Evolutionary conservation across 23 tunicate species (phyloP), one percentile per base, ranked within the genome.

Genomic region (Halocynthia roretzi): DNA sequence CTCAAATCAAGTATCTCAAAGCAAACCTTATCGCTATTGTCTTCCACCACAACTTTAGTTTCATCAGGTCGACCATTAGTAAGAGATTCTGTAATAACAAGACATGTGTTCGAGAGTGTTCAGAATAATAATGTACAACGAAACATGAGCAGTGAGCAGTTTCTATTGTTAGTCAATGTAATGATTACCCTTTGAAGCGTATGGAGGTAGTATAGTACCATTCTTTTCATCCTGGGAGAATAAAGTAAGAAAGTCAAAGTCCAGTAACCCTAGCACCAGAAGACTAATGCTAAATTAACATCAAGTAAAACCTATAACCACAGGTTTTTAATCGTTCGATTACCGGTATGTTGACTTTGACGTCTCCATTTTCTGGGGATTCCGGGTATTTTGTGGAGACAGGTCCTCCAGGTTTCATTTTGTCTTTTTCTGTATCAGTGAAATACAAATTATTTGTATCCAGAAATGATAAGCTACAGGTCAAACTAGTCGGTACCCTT

Each of bases 361-460:
- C 78, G 31, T 74, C 78, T 74, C 78, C 78, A 12, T 74, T 74
- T n/a, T 74, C 78, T 10, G 78, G 78, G 0, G 78, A 64, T 74
- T 74, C 78, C 12, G 60, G 60, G 31, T 74, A 74, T 74, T 74
- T 54, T 5, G 78, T 74, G 8, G 78, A 62, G 56, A 74, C 78
- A 8, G 20, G 31, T 8, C 21, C 62, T 50, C 56, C 62, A 18
- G 78, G 56, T 8, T 52, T 54, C 63, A 74, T 20, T 14, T 8
- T 8, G 8, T 50, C 50, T 18, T 74, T 74, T 54, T 74, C 56
- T 52, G 55, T 44, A 52, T 74, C 23, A 9, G 55, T 74, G 44
- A 31, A 31, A 4, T 0, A 31, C 44, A 31, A 31, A 31, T 31
- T 1, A 31, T 31, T 31, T 31, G 44, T 31, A 31, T 31, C 4